Base-by-base conservation (phyloP, 2,888 invertebrate genomes). In the Standfussiana lucernea region DNA sequence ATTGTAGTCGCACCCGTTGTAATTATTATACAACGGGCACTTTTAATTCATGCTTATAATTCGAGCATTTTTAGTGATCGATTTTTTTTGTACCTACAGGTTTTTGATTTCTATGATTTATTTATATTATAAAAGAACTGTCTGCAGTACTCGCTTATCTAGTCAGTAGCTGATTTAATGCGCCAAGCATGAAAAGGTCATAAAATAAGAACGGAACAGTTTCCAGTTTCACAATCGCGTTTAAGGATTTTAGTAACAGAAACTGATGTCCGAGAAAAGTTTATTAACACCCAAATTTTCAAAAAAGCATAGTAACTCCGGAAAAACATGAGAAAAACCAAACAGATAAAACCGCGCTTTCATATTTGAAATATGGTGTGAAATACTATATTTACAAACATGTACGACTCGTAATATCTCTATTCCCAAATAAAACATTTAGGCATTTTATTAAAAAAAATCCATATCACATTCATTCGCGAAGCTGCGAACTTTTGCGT, bases 1-100 rank as follows among this genome's bases (percentile, higher is more conserved):
- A 92, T 93, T 94, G 91, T 93, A 93, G 90, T 92, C 89, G 89
- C 93, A 92, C 93, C 92, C 93, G 91, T 90, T 77, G 67, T 82
- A 89, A 94, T 91, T 89, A 89, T 89, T 40, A 88, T 83, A 89
- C 88, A 89, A 82, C 84, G 86, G 85, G 66, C 80, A 65, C 59
- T 77, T 78, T 69, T 75, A 78, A 88, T 79, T 79, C 77, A 83
- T 75, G 65, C 68, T 76, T 77, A 76, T 75, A 82, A 77, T 76
- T 81, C 40, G 8, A 68, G 13, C 15, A 56, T 28, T 50, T 40
- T 61, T 66, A 7, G 15, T n/a, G 6, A 11, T 61, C 53, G n/a
- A 45, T 61, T 71, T 56, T 35, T 21, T 35, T 64, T 45, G 21
- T 42, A 24, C n/a, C n/a, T 71, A 42, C n/a, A n/a, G n/a, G n/a